Evolutionary conservation across 2,113 vertebrate genomes (phyloP).

Genomic region (Petrocephalus microphthalmus): DNA sequence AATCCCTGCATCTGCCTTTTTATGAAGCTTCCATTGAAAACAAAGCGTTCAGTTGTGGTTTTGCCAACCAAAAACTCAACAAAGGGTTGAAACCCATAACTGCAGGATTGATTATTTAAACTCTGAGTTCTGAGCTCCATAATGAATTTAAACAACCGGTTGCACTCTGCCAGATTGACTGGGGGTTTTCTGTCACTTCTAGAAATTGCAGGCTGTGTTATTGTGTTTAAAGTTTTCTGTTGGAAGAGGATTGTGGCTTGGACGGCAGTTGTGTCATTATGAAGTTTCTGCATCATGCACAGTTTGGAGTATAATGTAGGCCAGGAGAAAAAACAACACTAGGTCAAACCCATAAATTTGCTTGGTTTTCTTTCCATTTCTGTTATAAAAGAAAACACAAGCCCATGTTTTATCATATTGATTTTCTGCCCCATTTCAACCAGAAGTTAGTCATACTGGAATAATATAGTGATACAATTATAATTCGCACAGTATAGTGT

Average conservation of each 20-base stretch:
- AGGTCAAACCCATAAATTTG: neutral
- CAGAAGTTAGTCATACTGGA: neutral
- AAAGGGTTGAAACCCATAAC: constrained; percentile 16
- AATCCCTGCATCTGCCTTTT: neutral
- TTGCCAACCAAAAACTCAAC: constrained; percentile 9
- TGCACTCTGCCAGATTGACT: constrained; percentile 20
- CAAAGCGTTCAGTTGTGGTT: constrained; percentile 6
- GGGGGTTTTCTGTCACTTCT: constrained; percentile 19
- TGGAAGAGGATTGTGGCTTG: constrained; percentile 15
- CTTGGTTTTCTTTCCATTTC: neutral
- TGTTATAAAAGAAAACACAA: neutral
- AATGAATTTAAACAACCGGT: constrained; percentile 18
- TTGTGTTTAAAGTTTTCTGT: constrained; percentile 12
- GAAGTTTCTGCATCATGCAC: constrained; percentile 2
- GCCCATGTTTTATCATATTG: neutral
- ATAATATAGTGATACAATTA: neutral
- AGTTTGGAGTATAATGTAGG: constrained; percentile 12
- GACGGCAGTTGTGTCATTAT: constrained; percentile 14
- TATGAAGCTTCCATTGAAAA: neutral
- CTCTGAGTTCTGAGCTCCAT: constrained; percentile 19
- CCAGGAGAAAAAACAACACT: neutral
- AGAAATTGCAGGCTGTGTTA: constrained; percentile 20
- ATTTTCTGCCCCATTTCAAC: neutral
- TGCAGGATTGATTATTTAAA: constrained; percentile 13
- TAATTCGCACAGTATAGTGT: neutral